Conservation (phyloP, 2,797 vertebrate genomes). For the Falco biarmicus region DNA sequence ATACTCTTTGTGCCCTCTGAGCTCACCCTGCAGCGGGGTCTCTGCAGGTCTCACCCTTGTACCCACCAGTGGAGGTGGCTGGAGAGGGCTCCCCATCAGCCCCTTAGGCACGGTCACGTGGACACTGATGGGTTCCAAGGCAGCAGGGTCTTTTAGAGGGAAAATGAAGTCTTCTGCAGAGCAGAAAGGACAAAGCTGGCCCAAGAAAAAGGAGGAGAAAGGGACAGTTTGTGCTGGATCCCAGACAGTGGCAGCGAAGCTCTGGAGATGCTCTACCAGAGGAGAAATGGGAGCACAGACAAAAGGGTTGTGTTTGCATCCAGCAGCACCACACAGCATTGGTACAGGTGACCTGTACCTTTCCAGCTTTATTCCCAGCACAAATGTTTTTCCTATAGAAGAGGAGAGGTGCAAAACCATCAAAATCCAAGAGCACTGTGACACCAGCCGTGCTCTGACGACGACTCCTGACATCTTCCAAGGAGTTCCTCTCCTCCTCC, state of each 20-base stretch:
- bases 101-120: rapidly evolving
- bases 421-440: background rate
- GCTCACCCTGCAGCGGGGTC: no score
- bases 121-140: background rate
- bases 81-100: background rate
- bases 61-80: background rate
- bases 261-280: background rate
- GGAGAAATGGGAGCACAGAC: background rate
- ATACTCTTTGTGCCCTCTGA: background rate
- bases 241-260: background rate
- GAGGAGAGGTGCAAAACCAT: background rate
- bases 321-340: background rate
- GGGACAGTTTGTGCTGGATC: background rate
- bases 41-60: background rate
- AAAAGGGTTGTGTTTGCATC: background rate
- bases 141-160: background rate
- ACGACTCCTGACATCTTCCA: background rate
- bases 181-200: background rate
- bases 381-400: background rate
- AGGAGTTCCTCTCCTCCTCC: background rate
- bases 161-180: background rate
- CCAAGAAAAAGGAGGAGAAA: background rate
- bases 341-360: background rate
- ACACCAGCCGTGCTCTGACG: background rate
- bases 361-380: background rate